These are phyloP conservation scores for Nyctibius grandis DNA, from an alignment of 2,797 vertebrate genomes.

Conservation along the genomic window DNA sequence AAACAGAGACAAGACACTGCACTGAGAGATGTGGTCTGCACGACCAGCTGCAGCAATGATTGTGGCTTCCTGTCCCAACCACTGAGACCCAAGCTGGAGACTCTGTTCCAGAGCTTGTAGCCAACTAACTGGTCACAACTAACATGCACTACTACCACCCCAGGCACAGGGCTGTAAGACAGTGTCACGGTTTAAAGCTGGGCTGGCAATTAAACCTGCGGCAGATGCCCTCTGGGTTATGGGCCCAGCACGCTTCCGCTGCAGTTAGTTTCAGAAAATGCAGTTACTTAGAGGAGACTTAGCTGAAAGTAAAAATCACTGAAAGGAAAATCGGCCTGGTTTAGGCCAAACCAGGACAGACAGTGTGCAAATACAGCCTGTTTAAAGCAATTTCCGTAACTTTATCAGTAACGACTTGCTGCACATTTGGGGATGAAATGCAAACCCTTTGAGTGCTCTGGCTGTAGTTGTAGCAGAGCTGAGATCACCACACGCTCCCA, in stretches of 20 bases:
- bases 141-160: background rate
- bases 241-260: too few species aligned
- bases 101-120: background rate
- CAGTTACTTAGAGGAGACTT: too few species aligned
- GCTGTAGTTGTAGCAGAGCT: background rate
- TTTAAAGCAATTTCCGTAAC: background rate
- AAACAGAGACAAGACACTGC: background rate
- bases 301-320: too few species aligned
- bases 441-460: background rate
- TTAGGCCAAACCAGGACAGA: too few species aligned
- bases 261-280: too few species aligned
- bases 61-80: constrained; percentile 12
- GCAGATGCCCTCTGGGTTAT: too few species aligned
- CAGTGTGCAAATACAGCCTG: background rate
- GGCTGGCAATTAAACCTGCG: too few species aligned
- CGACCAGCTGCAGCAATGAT: background rate
- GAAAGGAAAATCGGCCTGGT: too few species aligned
- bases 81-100: background rate
- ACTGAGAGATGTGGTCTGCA: background rate
- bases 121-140: background rate
- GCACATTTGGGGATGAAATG: background rate
- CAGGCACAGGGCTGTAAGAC: fast-evolving
- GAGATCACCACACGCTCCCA: background rate
- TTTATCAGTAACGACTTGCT: background rate
- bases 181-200: too few species aligned